Conservation (phyloP, 1,140 invertebrate genomes). For the Drosophila watanabei region DNA sequence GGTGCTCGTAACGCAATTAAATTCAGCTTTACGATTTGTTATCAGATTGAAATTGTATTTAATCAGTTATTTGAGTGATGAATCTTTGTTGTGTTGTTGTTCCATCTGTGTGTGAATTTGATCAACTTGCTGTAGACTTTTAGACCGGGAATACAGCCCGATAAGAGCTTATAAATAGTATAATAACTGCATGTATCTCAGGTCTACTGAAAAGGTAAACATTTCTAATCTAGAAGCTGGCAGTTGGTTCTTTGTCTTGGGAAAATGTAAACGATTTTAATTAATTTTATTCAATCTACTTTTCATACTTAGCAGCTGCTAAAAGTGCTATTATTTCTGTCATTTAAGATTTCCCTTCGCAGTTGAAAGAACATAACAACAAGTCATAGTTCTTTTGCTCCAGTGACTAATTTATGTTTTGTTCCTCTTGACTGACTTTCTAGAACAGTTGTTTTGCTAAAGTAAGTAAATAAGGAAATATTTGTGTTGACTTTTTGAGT, state of each 20-base stretch:
- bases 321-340: constrained; percentile 7
- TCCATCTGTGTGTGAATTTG: neutral
- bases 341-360: constrained; percentile 2
- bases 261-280: constrained; percentile 8
- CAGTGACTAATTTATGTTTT: constrained; percentile 14
- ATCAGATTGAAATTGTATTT: constrained; percentile 37
- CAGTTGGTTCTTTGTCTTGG: constrained; percentile 23
- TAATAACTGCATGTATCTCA: constrained; percentile 7
- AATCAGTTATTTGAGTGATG: constrained; percentile 14
- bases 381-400: neutral
- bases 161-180: constrained; percentile 21
- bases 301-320: neutral
- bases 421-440: constrained; percentile 34
- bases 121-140: constrained; percentile 4
- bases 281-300: neutral
- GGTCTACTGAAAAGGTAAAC: neutral
- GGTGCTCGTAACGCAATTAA: constrained; percentile 43
- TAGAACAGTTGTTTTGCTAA: constrained; percentile 44
- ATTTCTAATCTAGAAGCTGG: constrained; percentile 18
- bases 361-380: constrained; percentile 1
- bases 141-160: neutral
- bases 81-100: constrained; percentile 7
- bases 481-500: constrained; percentile 16
- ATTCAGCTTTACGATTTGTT: constrained; percentile 26
- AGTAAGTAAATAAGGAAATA: constrained; percentile 36